Percentiles rank a stretch among this genome's conserved stretches.
These are phyloP conservation scores for Drosophila crucigera DNA, from an alignment of 2,888 invertebrate species.

Conservation along the genomic window DNA sequence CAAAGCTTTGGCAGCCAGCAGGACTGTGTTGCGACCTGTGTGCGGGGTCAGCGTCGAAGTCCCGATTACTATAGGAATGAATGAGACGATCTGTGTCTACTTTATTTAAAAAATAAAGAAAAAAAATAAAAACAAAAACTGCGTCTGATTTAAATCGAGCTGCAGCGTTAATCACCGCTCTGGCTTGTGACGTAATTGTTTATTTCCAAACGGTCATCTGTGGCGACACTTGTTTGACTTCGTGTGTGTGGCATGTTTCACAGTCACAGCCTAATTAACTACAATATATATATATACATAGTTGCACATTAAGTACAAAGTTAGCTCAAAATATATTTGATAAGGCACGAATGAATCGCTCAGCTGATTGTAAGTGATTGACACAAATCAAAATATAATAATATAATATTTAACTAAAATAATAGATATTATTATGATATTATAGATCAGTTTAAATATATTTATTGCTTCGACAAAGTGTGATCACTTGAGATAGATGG, in stretches of 20 bases:
- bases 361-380: background rate
- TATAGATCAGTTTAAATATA: background rate
- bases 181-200: constrained; percentile 66
- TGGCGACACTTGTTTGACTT: constrained; percentile 37
- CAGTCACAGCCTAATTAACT: constrained; percentile 24
- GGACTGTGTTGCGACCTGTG: constrained; percentile 81
- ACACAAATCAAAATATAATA: background rate
- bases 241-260: constrained; percentile 45
- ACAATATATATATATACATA: constrained; percentile 14
- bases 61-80: constrained; percentile 78
- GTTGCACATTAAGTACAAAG: constrained; percentile 31
- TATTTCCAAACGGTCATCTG: constrained; percentile 34
- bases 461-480: background rate
- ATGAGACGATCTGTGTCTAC: constrained; percentile 28
- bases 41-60: constrained; percentile 75
- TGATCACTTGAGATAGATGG: background rate
- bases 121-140: constrained; percentile 26
- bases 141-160: constrained; percentile 43
- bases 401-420: background rate
- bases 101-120: constrained; percentile 12
- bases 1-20: constrained; percentile 82
- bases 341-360: background rate
- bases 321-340: constrained; percentile 24
- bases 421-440: background rate
- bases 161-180: constrained; percentile 19